Percentiles rank a stretch among this genome's conserved stretches.
Evolutionary conservation across 2,113 vertebrate genomes (phyloP).

Genomic region (Forbesichthys papilliferus): DNA sequence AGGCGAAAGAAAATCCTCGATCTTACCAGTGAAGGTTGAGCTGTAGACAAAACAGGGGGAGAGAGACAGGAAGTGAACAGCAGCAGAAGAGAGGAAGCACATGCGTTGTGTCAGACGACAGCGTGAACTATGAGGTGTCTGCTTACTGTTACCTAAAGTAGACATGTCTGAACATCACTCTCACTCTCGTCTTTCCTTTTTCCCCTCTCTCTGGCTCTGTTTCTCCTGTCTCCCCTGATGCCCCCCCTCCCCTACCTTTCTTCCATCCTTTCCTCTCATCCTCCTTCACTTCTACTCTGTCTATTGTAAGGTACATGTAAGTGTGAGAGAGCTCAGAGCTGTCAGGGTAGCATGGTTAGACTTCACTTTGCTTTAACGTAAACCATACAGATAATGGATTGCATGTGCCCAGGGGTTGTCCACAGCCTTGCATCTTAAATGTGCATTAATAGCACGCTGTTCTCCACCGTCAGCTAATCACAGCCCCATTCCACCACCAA

Average conservation of each 20-base stretch:
- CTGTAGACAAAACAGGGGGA: slow-evolving; percentile 10
- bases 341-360: slow-evolving; percentile 18
- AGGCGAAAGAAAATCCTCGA: slow-evolving; percentile 7
- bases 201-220: not conserved
- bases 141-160: slow-evolving; percentile 54
- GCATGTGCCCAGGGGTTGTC: not conserved
- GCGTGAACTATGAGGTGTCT: slow-evolving; percentile 41
- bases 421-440: not conserved
- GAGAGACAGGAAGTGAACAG: slow-evolving; percentile 10
- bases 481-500: too few species aligned
- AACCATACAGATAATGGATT: slow-evolving; percentile 1
- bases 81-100: slow-evolving; percentile 40
- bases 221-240: slow-evolving; percentile 4
- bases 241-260: slow-evolving; percentile 6
- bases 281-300: slow-evolving; percentile 19
- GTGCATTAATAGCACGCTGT: not conserved
- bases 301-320: slow-evolving; percentile 25
- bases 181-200: not conserved
- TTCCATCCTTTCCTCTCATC: not conserved
- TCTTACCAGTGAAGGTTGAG: slow-evolving; percentile 15
- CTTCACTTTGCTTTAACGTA: slow-evolving; percentile 16
- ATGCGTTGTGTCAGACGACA: slow-evolving; percentile 44
- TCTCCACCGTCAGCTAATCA: not conserved
- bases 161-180: slow-evolving; percentile 17
- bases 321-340: slow-evolving; percentile 22